A percentile compares a stretch with the other conserved stretches of the same genome.
Conservation (phyloP, 2,888 invertebrate genomes). For the Acanthosepion esculentum region DNA sequence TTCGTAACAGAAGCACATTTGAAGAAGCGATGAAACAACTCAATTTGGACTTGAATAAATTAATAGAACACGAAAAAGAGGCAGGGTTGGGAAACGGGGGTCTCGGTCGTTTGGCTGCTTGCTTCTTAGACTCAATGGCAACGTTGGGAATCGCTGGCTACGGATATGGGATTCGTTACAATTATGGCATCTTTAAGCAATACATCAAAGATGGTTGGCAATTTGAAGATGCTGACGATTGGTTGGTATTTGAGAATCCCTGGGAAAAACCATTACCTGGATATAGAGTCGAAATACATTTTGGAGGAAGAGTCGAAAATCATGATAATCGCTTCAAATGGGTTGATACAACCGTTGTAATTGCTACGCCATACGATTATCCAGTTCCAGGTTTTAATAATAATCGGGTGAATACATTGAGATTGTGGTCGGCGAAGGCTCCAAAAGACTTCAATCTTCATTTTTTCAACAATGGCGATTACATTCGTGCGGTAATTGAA, state of each 20-base stretch:
- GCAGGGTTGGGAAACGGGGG: conserved; percentile 45
- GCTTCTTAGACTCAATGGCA: conserved; percentile 47
- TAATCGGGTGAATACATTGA: conserved; percentile 96
- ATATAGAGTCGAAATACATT: not conserved
- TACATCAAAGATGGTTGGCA: conserved; percentile 45
- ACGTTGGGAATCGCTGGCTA: conserved; percentile 47
- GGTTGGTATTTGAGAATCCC: conserved; percentile 24
- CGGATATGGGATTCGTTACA: conserved; percentile 47
- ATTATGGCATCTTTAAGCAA: conserved; percentile 45
- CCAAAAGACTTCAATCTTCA: conserved; percentile 93
- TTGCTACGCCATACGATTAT: conserved; percentile 98
- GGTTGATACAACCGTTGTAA: conserved; percentile 78
- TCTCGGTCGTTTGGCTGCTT: conserved; percentile 41
- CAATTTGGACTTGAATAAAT: not conserved
- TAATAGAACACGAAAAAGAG: conserved; percentile 13
- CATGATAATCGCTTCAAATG: conserved; percentile 71
- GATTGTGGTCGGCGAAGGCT: conserved; percentile 98
- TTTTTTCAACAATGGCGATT: conserved; percentile 98
- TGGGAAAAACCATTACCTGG: conserved; percentile 40
- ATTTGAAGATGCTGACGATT: conserved; percentile 36
- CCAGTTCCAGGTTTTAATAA: conserved; percentile 99
- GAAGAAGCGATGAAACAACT: conserved; percentile 42
- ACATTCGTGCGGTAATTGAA: conserved; percentile 97
- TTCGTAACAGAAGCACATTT: not conserved
- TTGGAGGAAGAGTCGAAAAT: conserved; percentile 71